These are phyloP conservation scores for Sminthurides aquaticus DNA, from an alignment of 2,888 invertebrate species.

Conservation along the genomic window DNA sequence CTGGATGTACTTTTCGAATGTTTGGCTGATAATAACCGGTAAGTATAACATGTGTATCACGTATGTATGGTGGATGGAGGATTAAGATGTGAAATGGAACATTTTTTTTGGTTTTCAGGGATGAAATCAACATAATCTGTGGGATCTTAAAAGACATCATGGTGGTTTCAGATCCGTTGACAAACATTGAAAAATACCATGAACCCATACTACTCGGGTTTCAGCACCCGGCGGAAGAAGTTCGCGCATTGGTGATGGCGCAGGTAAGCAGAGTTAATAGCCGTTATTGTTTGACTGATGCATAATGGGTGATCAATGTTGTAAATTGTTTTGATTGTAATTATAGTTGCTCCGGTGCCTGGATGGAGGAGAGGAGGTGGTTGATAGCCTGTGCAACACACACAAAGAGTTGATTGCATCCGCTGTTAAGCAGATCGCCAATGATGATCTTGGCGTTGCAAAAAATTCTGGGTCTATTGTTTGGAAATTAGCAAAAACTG, in stretches of 20 bases:
- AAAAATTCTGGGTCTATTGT: constrained; percentile 31
- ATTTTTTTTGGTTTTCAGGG: constrained; percentile 22
- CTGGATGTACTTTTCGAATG: constrained; percentile 39
- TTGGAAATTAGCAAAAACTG: constrained; percentile 23
- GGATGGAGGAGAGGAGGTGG: constrained; percentile 18
- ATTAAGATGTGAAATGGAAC: too few species aligned
- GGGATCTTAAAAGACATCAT: constrained; percentile 39
- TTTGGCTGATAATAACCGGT: constrained; percentile 23
- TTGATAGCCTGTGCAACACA: constrained; percentile 10
- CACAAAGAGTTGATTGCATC: constrained; percentile 34
- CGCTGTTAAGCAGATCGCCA: constrained; percentile 28
- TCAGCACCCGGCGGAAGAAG: constrained; percentile 34
- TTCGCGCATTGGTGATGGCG: constrained; percentile 34
- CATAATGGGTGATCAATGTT: too few species aligned
- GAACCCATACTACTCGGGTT: constrained; percentile 38
- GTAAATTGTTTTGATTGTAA: too few species aligned
- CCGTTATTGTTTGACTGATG: background rate
- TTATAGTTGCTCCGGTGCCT: constrained; percentile 35
- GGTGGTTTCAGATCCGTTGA: constrained; percentile 34
- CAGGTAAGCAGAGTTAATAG: constrained; percentile 24
- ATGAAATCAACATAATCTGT: constrained; percentile 35
- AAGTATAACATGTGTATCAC: background rate
- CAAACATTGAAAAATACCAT: constrained; percentile 34
- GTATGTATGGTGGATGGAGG: too few species aligned
- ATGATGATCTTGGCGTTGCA: constrained; percentile 34